Conservation (phyloP, 2,888 invertebrate genomes). For the Gandaritis pyraliata region DNA sequence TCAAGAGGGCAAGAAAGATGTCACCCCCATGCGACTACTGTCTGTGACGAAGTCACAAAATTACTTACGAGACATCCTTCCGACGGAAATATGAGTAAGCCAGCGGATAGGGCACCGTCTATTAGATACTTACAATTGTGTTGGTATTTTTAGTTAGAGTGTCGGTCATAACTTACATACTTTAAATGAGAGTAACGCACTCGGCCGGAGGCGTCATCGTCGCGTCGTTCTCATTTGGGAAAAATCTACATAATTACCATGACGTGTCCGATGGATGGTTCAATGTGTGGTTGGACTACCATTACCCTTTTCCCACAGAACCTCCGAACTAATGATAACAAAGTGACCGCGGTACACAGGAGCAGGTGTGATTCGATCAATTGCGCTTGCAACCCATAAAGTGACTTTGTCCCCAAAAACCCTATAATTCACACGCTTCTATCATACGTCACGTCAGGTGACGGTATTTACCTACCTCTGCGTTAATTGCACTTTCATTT, state of each 20-base stretch:
- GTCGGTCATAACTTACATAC: conserved; percentile 43
- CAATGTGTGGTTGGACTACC: conserved; percentile 40
- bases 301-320: conserved; percentile 60
- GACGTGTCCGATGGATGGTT: conserved; percentile 38
- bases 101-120: conserved; percentile 50
- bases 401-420: conserved; percentile 60
- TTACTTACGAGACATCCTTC: conserved; percentile 63
- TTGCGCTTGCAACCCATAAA: conserved; percentile 59
- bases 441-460: conserved; percentile 35
- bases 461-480: conserved; percentile 16
- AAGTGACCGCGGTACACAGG: conserved; percentile 50
- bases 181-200: conserved; percentile 45
- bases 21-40: conserved; percentile 69
- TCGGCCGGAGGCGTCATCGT: conserved; percentile 37
- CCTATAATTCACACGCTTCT: conserved; percentile 54
- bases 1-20: conserved; percentile 66
- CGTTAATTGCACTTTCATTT: conserved; percentile 25
- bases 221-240: conserved; percentile 42
- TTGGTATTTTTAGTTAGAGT: conserved; percentile 45
- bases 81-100: conserved; percentile 78
- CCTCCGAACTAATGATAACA: conserved; percentile 56
- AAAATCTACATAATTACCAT: conserved; percentile 43
- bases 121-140: conserved; percentile 50
- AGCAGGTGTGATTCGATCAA: conserved; percentile 77
- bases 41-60: conserved; percentile 76